A percentile compares a stretch with the other conserved stretches of the same genome.
phyloP scores from a whole-genome alignment of 2,797 vertebrate species.

The Cryptoprocta ferox region DNA sequence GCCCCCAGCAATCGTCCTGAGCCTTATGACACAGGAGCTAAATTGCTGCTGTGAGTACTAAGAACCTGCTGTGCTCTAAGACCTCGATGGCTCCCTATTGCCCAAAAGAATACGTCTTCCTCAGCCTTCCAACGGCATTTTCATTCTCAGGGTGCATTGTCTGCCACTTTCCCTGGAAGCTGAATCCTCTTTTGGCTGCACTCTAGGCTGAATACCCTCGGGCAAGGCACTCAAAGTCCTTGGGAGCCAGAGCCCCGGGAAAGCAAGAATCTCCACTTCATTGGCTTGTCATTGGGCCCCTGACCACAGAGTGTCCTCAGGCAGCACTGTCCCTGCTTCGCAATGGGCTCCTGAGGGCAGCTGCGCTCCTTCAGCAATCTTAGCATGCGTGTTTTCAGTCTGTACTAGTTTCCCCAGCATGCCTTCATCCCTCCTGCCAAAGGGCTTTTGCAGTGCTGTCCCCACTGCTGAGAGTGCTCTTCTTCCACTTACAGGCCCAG shows the following conservation, averaged over 20 bases:
- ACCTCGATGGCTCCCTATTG: background rate
- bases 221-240: background rate
- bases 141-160: background rate
- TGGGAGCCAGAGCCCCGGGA: background rate
- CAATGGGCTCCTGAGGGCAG: fast-evolving
- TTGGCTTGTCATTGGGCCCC: background rate
- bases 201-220: background rate
- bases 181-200: background rate
- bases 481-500: background rate
- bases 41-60: background rate
- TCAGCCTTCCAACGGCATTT: background rate
- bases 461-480: background rate
- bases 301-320: background rate
- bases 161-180: background rate
- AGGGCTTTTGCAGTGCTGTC: background rate
- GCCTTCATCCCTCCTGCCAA: background rate
- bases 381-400: fast-evolving
- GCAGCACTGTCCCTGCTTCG: background rate
- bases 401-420: no score
- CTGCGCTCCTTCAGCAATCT: background rate
- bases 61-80: background rate
- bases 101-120: background rate
- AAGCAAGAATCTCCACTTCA: background rate
- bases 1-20: background rate
- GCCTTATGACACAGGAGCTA: background rate